These are phyloP conservation scores for Mesoligia furuncula DNA, from an alignment of 2,888 invertebrate species.

Conservation along the genomic window DNA sequence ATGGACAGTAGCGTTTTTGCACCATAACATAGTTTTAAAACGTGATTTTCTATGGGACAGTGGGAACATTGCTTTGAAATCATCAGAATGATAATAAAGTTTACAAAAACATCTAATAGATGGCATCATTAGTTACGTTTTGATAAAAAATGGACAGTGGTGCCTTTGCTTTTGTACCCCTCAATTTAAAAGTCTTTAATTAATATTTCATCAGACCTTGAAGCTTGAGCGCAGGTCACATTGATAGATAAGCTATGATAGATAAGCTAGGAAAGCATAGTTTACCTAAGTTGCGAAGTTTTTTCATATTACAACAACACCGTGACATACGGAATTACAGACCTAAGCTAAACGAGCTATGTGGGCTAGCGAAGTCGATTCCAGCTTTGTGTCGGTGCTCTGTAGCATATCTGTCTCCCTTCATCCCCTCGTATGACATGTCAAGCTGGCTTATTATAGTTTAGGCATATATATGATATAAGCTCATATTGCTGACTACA, in stretches of 20 bases:
- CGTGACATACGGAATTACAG: not conserved
- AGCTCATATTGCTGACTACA: not conserved
- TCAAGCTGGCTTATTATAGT: not conserved
- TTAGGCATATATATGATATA: not conserved
- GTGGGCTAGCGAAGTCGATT: not conserved
- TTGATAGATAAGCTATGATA: slow-evolving; percentile 19
- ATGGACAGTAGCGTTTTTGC: slow-evolving; percentile 19
- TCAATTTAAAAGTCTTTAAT: slow-evolving; percentile 54
- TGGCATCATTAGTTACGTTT: slow-evolving; percentile 19
- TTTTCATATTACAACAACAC: not conserved
- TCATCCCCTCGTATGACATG: no score
- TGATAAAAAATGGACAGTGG: slow-evolving; percentile 12
- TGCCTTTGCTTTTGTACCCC: slow-evolving; percentile 4
- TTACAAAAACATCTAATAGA: slow-evolving; percentile 19
- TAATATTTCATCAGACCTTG: slow-evolving; percentile 47
- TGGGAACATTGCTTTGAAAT: slow-evolving; percentile 19
- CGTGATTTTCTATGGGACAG: slow-evolving; percentile 21
- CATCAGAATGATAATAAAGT: slow-evolving; percentile 9
- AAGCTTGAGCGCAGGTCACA: slow-evolving; percentile 7
- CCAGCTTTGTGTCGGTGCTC: not conserved
- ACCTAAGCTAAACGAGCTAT: not conserved
- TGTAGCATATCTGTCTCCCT: not conserved
- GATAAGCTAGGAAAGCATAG: slow-evolving; percentile 9
- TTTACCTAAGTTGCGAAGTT: not conserved
- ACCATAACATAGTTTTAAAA: slow-evolving; percentile 10